phyloP scores from a whole-genome alignment of 2,888 invertebrate genomes.

The Drosophila ochracea region DNA sequence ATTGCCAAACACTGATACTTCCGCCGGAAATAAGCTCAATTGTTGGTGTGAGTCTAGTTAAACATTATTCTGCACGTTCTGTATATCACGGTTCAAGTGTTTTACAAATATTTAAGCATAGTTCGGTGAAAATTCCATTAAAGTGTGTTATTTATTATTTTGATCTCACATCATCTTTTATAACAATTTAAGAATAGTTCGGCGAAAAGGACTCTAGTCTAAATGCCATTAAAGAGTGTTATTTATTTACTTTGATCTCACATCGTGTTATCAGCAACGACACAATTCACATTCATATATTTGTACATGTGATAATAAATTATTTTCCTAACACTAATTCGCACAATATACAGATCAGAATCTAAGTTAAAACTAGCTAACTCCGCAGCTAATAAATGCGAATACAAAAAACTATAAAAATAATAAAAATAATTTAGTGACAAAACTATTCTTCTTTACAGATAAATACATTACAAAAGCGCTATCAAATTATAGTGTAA shows the following conservation, averaged over 20 bases:
- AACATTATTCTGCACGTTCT: constrained; percentile 1
- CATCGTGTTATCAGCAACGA: constrained; percentile 38
- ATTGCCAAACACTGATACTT: constrained; percentile 79
- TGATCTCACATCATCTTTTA: constrained; percentile 20
- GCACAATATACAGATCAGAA: constrained; percentile 71
- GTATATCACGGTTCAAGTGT: constrained; percentile 13
- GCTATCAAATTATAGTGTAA: neutral
- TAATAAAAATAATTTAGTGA: constrained; percentile 32
- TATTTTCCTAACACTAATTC: constrained; percentile 43
- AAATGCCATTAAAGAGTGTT: constrained; percentile 28
- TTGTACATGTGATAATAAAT: constrained; percentile 41
- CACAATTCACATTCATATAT: constrained; percentile 51
- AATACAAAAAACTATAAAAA: constrained; percentile 16
- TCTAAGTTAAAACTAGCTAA: constrained; percentile 57
- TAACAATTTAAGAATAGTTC: neutral
- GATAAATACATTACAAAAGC: neutral
- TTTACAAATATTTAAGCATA: constrained; percentile 18
- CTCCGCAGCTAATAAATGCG: constrained; percentile 29
- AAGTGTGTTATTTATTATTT: constrained; percentile 19
- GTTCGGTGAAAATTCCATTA: constrained; percentile 17
- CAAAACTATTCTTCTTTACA: neutral
- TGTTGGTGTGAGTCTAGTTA: constrained; percentile 42
- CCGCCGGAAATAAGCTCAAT: constrained; percentile 80
- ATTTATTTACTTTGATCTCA: constrained; percentile 18
- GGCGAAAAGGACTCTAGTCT: neutral